Evolutionary conservation across 1,140 invertebrate species (phyloP), one percentile per base, ranked within the genome.

Genomic region (Drosophila novamexicana): DNA sequence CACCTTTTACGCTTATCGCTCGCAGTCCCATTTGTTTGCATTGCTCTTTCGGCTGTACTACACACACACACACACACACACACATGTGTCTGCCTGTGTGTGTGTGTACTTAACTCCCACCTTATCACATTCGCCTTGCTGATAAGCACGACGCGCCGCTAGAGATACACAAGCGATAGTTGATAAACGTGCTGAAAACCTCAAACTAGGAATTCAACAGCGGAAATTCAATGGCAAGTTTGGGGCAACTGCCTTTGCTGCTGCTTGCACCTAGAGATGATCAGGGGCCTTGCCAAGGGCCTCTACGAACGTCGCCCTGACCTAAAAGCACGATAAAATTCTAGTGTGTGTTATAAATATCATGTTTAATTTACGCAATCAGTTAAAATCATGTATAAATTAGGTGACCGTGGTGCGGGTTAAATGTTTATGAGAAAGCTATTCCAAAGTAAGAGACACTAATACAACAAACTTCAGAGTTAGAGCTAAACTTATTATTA

Each of bases 181-280:
- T 53, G 73, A 75, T 71, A 75, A 76, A 62, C 40, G 37, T 42
- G 14, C 40, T 6, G 8, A 64, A 61, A 61, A 45, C 7, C 22
- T 68, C 36, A n/a, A 70, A 54, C 45, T 54, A 50, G 61, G 61
- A 71, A 75, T 75, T 58, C 62, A 7, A 36, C 50, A 9, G 8
- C 74, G 74, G 62, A 73, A 77, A 77, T 73, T 77, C 74, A 77
- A 77, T 77, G 69, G 63, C 74, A 77, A 77, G 62, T 76, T 75
- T 71, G 50, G 36, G 45, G 49, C 49, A 68, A 49, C 36, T 50
- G 53, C 32, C 32, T 14, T 39, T 62, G 53, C 44, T 40, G 37
- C 58, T 61, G 37, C 45, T 62, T 50, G 16, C 16, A 12, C 12
- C 6, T 36, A 56, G 49, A 68, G 49, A 68, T 54, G 69, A 50